Percentiles rank a stretch among this genome's conserved stretches.
These are phyloP conservation scores for Drosophila aldrichi DNA, from an alignment of 2,888 invertebrate species.

Conservation along the genomic window DNA sequence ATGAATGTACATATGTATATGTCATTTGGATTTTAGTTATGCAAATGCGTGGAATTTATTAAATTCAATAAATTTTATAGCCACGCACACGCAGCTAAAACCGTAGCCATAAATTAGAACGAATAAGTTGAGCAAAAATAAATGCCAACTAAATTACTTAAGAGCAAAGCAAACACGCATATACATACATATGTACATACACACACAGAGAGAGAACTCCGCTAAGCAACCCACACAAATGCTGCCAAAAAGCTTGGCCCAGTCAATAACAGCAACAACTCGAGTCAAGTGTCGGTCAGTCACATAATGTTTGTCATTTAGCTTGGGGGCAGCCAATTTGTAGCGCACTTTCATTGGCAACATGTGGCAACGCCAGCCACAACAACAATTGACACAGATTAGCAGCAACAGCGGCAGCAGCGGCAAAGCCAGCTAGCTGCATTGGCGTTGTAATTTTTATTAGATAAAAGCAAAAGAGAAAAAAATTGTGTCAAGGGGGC, in stretches of 20 bases:
- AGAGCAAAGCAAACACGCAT: conserved; percentile 34
- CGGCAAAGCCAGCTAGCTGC: conserved; percentile 47
- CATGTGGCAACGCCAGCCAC: conserved; percentile 48
- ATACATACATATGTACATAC: not conserved
- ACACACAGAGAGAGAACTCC: conserved; percentile 36
- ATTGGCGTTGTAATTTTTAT: conserved; percentile 62
- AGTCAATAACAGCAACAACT: conserved; percentile 31
- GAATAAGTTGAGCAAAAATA: conserved; percentile 50
- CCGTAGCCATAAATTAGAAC: conserved; percentile 59
- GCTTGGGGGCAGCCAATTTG: conserved; percentile 52
- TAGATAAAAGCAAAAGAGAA: conserved; percentile 62
- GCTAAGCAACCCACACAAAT: conserved; percentile 30
- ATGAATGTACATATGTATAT: not conserved
- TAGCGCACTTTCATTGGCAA: conserved; percentile 62
- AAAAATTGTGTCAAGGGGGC: conserved; percentile 81
- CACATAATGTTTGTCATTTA: conserved; percentile 59
- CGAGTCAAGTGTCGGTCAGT: conserved; percentile 43
- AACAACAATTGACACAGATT: conserved; percentile 61
- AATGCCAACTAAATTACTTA: conserved; percentile 41
- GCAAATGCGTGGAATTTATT: conserved; percentile 44
- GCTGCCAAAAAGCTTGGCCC: conserved; percentile 36
- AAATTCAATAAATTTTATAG: conserved; percentile 46
- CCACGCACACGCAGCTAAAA: conserved; percentile 61
- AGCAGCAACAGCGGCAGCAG: conserved; percentile 28
- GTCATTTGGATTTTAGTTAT: conserved; percentile 27